Conservation (phyloP, 1,140 invertebrate genomes). For the Diachasma alloeum region DNA sequence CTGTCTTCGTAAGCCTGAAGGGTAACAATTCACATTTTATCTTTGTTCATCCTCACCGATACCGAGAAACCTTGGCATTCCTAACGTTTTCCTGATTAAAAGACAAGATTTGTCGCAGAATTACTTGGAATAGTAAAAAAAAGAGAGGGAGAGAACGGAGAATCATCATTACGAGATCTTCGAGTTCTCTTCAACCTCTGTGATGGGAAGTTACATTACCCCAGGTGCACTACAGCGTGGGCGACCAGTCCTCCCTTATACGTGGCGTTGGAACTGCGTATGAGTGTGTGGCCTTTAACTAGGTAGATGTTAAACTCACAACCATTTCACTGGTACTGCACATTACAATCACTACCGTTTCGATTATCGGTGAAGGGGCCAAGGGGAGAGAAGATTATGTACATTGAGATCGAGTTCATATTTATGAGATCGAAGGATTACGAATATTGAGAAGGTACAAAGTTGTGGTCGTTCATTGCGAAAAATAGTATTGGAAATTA, state of each 20-base stretch:
- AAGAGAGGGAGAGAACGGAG: background rate
- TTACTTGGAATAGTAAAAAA: background rate
- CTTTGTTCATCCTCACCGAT: background rate
- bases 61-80: background rate
- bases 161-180: background rate
- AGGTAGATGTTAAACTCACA: background rate
- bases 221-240: conserved; percentile 30
- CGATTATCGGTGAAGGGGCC: background rate
- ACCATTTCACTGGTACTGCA: background rate
- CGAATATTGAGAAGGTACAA: too few relatives aligned
- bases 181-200: background rate
- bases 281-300: conserved; percentile 32
- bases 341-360: background rate
- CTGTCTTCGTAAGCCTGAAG: background rate
- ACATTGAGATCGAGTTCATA: too few relatives aligned
- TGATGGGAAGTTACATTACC: background rate
- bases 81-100: background rate
- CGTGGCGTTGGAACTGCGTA: background rate
- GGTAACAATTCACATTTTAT: background rate
- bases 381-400: too few relatives aligned
- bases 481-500: too few relatives aligned
- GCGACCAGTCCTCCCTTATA: conserved; percentile 42
- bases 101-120: background rate
- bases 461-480: too few relatives aligned
- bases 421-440: too few relatives aligned